A percentile compares a stretch with the other conserved stretches of the same genome.
Evolutionary conservation across 2,113 vertebrate species (phyloP).

Genomic region (Ageneiosus marmoratus): DNA sequence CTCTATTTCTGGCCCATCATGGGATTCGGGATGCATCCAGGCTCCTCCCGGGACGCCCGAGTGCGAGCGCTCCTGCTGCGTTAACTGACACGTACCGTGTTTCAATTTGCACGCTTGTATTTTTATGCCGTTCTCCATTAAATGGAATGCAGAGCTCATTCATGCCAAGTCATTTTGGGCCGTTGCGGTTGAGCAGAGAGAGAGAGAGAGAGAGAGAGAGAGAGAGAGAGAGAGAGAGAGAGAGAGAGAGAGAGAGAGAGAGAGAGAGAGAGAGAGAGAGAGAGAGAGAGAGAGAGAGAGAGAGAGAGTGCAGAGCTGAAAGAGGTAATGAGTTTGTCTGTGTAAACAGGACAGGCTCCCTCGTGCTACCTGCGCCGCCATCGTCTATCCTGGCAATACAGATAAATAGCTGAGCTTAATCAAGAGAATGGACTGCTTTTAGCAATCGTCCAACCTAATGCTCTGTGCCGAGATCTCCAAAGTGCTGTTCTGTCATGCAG

Average conservation of each 20-base stretch:
- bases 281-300: background rate
- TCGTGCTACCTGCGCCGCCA: background rate
- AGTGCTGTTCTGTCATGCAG: background rate
- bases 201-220: background rate
- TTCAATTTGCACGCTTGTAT: constrained; percentile 25
- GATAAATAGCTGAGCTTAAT: background rate
- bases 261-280: too few species aligned
- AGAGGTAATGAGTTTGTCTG: constrained; percentile 34
- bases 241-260: too few species aligned
- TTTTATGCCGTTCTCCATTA: constrained; percentile 35
- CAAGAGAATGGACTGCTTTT: constrained; percentile 11
- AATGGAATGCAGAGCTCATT: constrained; percentile 23
- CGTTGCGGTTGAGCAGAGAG: background rate
- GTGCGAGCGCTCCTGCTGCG: background rate
- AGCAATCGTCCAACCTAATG: background rate
- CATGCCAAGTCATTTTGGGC: constrained; percentile 20
- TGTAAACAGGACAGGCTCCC: constrained; percentile 45
- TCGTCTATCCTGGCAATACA: background rate
- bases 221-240: too few species aligned
- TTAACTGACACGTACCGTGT: background rate
- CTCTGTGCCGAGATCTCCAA: background rate
- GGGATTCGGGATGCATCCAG: background rate
- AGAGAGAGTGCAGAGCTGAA: background rate
- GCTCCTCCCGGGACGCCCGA: background rate
- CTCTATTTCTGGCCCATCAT: constrained; percentile 13